Base-by-base conservation (phyloP, 2,797 vertebrate species). In the Scarus forsteni region DNA sequence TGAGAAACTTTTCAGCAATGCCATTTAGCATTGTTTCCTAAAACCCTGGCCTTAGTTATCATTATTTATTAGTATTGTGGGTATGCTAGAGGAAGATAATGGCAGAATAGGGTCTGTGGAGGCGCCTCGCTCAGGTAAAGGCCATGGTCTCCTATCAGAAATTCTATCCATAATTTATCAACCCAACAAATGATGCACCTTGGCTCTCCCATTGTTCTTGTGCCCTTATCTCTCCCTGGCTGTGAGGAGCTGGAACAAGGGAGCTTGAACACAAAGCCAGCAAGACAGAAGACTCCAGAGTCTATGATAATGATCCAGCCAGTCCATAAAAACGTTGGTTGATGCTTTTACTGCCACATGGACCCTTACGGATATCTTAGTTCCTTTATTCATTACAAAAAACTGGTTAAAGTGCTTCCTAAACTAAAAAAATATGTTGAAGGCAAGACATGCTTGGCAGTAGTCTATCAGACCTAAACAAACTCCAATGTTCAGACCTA, bases 121-220 rank as follows among this genome's bases (percentile, higher is more conserved):
- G 72, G 42, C 8, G 27, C 55, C 64, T 36, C 9, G 12, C 40
- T 57, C 67, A 81, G 73, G 59, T 78, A 85, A 88, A 88, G 76
- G 80, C 60, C 76, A 75, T 10, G 48, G 67, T 77, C 63, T 80
- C 58, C 66, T 55, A 73, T 80, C 62, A 77, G 62, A 69, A 77
- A 69, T 53, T 39, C 40, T 66, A 85, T 84, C 71, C 55, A 83
- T 84, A 80, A 80, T 85, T 84, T 65, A 86, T 77, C 67, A 73
- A 36, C 77, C 57, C 73, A 85, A 86, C 77, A 84, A 79, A 85
- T 72, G 66, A 83, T 68, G 67, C 63, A 63, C 71, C 65, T 74
- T 67, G 73, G 64, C 65, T 69, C 50, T 63, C 62, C 65, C 70
- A 85, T 80, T 84, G 79, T 86, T 86, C 75, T 63, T 67, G 36